These are phyloP conservation scores for Lydus trimaculatus DNA, from an alignment of 2,888 invertebrate species.

Conservation along the genomic window DNA sequence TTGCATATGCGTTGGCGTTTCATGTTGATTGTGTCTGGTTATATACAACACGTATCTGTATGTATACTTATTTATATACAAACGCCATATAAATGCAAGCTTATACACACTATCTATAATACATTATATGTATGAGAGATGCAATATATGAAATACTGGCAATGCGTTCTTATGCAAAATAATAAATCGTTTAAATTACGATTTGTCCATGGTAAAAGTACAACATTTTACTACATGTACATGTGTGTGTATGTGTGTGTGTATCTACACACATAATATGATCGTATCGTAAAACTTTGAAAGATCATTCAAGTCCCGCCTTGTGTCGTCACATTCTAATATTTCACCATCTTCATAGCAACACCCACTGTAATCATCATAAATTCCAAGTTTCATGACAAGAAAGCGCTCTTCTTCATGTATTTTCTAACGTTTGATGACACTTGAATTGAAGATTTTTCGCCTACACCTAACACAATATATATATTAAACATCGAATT, in stretches of 20 bases:
- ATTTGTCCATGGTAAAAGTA: conserved; percentile 38
- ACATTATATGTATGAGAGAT: not conserved
- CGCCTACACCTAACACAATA: not conserved
- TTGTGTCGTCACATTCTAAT: conserved; percentile 39
- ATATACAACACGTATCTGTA: conserved; percentile 1
- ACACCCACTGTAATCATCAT: conserved; percentile 39
- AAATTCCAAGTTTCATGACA: conserved; percentile 26
- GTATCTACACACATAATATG: not conserved
- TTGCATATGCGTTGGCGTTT: conserved; percentile 34
- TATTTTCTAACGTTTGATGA: not conserved
- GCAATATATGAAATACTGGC: conserved; percentile 33
- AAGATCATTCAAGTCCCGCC: conserved; percentile 31
- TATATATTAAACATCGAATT: not conserved
- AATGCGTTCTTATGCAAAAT: conserved; percentile 35
- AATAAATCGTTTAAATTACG: conserved; percentile 44
- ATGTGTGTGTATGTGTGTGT: not conserved
- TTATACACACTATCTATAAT: not conserved
- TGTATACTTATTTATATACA: not conserved
- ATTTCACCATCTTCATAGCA: conserved; percentile 38
- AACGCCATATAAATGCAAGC: not conserved
- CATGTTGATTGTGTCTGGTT: conserved; percentile 2
- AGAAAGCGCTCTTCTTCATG: not conserved
- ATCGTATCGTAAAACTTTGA: conserved; percentile 35
- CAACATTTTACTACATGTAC: not conserved
- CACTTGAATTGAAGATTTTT: not conserved